phyloP scores from a whole-genome alignment of 2,797 vertebrate species.

The Merluccius polli region DNA sequence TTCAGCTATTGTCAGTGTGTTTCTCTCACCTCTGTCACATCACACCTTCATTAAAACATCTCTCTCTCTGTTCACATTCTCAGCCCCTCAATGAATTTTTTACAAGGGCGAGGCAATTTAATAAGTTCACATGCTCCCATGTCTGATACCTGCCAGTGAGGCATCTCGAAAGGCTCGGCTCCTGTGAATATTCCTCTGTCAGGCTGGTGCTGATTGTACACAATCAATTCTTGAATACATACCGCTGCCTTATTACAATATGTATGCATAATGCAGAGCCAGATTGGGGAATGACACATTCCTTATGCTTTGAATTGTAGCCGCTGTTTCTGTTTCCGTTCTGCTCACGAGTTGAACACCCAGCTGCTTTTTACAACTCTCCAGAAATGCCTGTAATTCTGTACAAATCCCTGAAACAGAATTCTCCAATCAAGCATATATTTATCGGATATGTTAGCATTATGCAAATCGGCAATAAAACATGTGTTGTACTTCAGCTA shows the following conservation, averaged over 20 bases:
- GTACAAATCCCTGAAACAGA: not conserved
- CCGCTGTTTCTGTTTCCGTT: constrained; percentile 1
- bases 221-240: constrained; percentile 38
- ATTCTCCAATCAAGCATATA: not conserved
- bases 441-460: not conserved
- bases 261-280: constrained; percentile 49
- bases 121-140: constrained; percentile 12
- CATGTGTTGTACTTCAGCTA: no score
- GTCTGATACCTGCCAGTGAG: constrained; percentile 9
- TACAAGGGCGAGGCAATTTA: constrained; percentile 28
- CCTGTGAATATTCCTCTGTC: constrained; percentile 6
- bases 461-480: no score
- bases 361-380: constrained; percentile 10
- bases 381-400: not conserved
- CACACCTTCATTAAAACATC: not conserved
- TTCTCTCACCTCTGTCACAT: constrained; percentile 27
- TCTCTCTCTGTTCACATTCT: constrained; percentile 38
- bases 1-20: constrained; percentile 33
- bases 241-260: constrained; percentile 30
- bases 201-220: constrained; percentile 43
- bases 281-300: constrained; percentile 23
- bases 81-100: constrained; percentile 45
- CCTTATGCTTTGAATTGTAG: constrained; percentile 3
- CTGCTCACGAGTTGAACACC: constrained; percentile 11
- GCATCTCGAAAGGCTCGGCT: not conserved